A percentile compares a stretch with the other conserved stretches of the same genome.
These are phyloP conservation scores for Hyposoter dolosus DNA, from an alignment of 2,888 invertebrate genomes.

Conservation along the genomic window DNA sequence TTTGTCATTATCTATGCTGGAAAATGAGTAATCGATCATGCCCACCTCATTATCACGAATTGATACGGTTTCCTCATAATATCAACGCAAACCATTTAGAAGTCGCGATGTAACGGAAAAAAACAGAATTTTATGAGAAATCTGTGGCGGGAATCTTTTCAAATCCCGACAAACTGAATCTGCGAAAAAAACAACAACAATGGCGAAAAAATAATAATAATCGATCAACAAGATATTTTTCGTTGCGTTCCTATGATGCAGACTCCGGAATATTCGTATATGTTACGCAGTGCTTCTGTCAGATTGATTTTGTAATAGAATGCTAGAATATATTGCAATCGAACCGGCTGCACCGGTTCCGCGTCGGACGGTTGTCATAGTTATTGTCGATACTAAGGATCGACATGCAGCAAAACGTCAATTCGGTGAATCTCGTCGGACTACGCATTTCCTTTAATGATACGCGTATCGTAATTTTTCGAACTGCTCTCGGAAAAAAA, in stretches of 20 bases:
- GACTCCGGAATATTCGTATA: constrained; percentile 37
- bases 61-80: too few species aligned
- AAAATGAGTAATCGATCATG: too few species aligned
- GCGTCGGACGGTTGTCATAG: constrained; percentile 18
- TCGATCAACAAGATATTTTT: neutral
- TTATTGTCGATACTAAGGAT: constrained; percentile 15
- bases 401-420: constrained; percentile 23
- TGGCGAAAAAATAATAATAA: neutral
- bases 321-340: constrained; percentile 45
- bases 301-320: constrained; percentile 52
- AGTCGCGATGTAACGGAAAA: too few species aligned
- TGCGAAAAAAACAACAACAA: neutral
- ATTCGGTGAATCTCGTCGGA: constrained; percentile 27
- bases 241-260: neutral
- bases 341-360: constrained; percentile 65
- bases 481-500: neutral
- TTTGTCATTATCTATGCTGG: too few species aligned
- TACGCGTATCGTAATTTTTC: neutral
- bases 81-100: too few species aligned
- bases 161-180: neutral
- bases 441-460: constrained; percentile 18
- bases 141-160: too few species aligned
- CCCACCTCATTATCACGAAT: too few species aligned
- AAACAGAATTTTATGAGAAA: too few species aligned
- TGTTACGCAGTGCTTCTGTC: constrained; percentile 30